Conservation (phyloP, 2,888 invertebrate genomes). For the Hesperia comma region DNA sequence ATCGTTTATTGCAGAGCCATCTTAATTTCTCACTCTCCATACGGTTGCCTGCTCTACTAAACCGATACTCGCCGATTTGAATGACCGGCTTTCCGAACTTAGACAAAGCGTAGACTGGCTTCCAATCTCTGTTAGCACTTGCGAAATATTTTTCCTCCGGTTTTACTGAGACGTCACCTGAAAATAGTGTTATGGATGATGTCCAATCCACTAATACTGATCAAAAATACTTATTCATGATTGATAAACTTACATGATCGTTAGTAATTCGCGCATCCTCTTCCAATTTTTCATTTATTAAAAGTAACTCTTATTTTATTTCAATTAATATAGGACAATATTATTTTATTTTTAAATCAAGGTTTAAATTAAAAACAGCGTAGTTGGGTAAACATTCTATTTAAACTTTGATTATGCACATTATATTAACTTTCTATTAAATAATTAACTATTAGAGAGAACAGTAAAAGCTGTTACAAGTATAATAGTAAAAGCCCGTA, state of each 20-base stretch:
- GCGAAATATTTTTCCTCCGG: background rate
- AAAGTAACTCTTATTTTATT: too few species aligned
- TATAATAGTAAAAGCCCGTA: background rate
- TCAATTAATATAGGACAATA: too few species aligned
- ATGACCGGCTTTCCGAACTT: conserved; percentile 39
- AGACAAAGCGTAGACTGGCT: conserved; percentile 42
- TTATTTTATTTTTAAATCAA: background rate
- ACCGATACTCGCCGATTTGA: conserved; percentile 39
- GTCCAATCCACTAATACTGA: too few species aligned
- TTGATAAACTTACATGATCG: too few species aligned
- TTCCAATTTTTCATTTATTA: too few species aligned
- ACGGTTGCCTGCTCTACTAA: conserved; percentile 36
- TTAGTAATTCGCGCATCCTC: too few species aligned
- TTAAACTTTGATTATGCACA: conserved; percentile 18
- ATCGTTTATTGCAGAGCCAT: conserved; percentile 49
- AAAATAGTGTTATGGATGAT: background rate
- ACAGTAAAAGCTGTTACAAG: conserved; percentile 2
- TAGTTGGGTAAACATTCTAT: conserved; percentile 2
- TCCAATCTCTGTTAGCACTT: background rate
- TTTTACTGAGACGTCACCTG: background rate
- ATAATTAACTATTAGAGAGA: background rate
- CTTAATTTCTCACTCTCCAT: conserved; percentile 10
- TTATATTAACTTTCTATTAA: conserved; percentile 4
- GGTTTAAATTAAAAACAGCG: background rate
- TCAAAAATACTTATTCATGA: too few species aligned